phyloP scores from a whole-genome alignment of 2,888 invertebrate genomes.

The Selenia dentaria region DNA sequence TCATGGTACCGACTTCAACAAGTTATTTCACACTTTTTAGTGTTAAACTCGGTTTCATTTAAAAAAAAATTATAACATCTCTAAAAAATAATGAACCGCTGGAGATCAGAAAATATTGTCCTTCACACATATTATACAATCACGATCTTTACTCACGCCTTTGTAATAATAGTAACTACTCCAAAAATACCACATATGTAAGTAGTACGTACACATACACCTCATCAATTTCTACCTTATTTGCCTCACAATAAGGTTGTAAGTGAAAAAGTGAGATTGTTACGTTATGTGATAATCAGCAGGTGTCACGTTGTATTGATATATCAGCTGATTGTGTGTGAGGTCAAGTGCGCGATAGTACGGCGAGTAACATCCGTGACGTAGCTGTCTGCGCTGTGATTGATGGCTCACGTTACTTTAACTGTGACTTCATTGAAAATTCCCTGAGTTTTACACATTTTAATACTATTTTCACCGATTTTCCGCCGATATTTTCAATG shows the following conservation, averaged over 20 bases:
- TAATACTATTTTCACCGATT: too few species aligned
- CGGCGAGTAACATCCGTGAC: neutral
- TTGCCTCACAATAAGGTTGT: neutral
- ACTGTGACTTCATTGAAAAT: neutral
- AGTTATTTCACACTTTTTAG: too few species aligned
- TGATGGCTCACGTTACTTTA: slow-evolving; percentile 1
- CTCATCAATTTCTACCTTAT: slow-evolving; percentile 3
- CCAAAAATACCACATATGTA: neutral
- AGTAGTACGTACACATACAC: neutral
- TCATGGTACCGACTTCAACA: too few species aligned
- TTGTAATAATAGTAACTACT: neutral
- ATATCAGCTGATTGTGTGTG: slow-evolving; percentile 39
- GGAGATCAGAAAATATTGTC: too few species aligned
- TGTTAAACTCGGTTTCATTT: too few species aligned
- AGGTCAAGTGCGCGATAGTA: slow-evolving; percentile 42
- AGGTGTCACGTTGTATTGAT: slow-evolving; percentile 31
- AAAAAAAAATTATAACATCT: too few species aligned
- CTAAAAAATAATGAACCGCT: too few species aligned
- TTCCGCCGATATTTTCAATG: too few species aligned
- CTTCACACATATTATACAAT: slow-evolving; percentile 2
- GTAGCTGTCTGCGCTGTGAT: slow-evolving; percentile 1
- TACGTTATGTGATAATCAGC: slow-evolving; percentile 22
- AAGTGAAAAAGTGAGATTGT: neutral
- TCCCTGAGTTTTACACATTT: too few species aligned
- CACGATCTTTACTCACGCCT: neutral